Conservation (phyloP, 2,113 vertebrate species). For the Eonycteris spelaea region DNA sequence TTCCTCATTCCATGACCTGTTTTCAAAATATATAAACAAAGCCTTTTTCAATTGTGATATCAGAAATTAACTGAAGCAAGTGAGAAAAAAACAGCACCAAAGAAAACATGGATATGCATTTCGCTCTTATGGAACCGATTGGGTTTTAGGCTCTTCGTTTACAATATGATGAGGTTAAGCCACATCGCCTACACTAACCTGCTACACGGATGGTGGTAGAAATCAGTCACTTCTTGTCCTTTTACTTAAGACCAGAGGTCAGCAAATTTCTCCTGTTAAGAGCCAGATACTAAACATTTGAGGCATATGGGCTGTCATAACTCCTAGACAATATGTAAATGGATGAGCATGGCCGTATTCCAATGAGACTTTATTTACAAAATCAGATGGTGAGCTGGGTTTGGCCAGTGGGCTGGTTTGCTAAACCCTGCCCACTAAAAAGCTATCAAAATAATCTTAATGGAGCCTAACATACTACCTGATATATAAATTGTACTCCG, state of each 20-base stretch:
- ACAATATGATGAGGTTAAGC: neutral
- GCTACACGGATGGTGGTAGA: neutral
- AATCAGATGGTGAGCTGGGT: neutral
- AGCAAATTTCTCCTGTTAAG: neutral
- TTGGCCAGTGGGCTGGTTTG: neutral
- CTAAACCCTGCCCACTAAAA: neutral
- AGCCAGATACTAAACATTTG: neutral
- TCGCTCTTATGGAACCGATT: neutral
- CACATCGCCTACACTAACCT: neutral
- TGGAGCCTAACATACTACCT: neutral
- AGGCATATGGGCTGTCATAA: neutral
- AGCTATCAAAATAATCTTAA: neutral
- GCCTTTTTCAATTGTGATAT: neutral
- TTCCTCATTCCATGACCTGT: neutral
- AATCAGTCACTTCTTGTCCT: neutral
- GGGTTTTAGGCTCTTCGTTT: neutral
- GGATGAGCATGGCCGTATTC: neutral
- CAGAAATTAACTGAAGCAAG: constrained; percentile 15
- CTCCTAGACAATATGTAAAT: neutral
- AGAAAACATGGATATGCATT: neutral
- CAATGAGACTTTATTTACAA: neutral
- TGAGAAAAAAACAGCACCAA: neutral
- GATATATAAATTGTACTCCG: neutral
- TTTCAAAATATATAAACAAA: constrained; percentile 38
- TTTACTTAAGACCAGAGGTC: neutral